These are phyloP conservation scores for Morone chrysops DNA, from an alignment of 2,113 vertebrate species.

Conservation along the genomic window DNA sequence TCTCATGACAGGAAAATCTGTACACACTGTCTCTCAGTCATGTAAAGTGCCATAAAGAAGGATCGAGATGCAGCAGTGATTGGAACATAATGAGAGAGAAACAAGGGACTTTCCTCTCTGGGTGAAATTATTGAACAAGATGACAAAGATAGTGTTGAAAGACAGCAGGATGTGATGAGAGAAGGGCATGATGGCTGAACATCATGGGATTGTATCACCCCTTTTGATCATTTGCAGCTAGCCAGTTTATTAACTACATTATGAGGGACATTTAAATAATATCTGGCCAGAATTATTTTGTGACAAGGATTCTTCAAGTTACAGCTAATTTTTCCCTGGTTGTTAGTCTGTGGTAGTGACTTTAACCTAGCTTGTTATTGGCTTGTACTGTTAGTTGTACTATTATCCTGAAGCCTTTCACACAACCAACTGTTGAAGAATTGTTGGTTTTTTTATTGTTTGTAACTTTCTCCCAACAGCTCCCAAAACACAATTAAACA, in stretches of 20 bases:
- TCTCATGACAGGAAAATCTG: neutral
- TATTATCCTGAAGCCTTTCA: neutral
- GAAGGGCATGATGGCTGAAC: conserved; percentile 3
- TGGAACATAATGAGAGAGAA: conserved; percentile 19
- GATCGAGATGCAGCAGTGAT: neutral
- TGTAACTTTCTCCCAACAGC: neutral
- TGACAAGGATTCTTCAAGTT: neutral
- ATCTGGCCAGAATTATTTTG: neutral
- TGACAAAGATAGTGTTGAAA: conserved; percentile 18
- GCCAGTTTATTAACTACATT: neutral
- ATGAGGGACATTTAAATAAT: neutral
- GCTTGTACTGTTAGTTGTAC: neutral
- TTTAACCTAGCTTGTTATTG: neutral
- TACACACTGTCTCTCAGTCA: conserved; percentile 4
- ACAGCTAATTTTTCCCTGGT: neutral
- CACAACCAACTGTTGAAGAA: neutral
- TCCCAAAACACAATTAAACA: neutral
- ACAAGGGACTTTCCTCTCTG: neutral
- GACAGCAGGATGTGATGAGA: conserved; percentile 14
- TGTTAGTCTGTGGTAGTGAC: neutral
- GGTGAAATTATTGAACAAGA: conserved; percentile 20
- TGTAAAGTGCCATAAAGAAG: conserved; percentile 7
- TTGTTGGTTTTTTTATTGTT: neutral
- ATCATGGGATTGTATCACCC: neutral
- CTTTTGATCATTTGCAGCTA: neutral